phyloP scores from a whole-genome alignment of 2,888 invertebrate species.

The Dasysyrphus albostriatus region DNA sequence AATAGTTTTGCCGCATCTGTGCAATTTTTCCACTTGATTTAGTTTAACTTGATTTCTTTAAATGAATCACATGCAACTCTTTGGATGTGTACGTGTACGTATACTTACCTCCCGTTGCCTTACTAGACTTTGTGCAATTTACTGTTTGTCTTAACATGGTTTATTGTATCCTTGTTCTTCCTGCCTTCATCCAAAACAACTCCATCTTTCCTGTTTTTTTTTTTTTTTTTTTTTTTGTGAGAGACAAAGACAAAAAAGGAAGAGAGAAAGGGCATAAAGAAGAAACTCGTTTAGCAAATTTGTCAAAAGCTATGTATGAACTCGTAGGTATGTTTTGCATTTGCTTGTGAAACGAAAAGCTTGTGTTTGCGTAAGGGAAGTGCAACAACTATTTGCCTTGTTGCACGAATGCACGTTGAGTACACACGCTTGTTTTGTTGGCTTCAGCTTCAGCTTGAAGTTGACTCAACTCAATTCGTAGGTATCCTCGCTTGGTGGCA shows the following conservation, averaged over 20 bases:
- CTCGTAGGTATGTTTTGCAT: too few relatives aligned
- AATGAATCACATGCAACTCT: conserved; percentile 11
- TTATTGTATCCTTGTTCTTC: conserved; percentile 54
- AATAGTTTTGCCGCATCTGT: too few relatives aligned
- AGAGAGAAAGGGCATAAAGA: neutral
- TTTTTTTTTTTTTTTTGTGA: neutral
- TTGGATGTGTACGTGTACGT: neutral
- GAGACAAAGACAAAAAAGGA: neutral
- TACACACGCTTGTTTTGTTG: conserved; percentile 43
- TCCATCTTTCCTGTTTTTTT: conserved; percentile 2
- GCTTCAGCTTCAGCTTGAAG: neutral
- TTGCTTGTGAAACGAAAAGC: neutral
- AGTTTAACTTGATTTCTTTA: conserved; percentile 15
- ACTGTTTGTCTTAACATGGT: conserved; percentile 60
- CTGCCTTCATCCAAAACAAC: neutral
- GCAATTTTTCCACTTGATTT: neutral
- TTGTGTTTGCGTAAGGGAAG: conserved; percentile 44
- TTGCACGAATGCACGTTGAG: conserved; percentile 68
- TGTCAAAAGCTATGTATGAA: conserved; percentile 66
- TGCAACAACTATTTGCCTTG: conserved; percentile 72
- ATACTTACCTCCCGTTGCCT: neutral
- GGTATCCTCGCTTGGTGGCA: neutral
- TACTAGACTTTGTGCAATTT: conserved; percentile 60
- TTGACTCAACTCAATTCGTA: conserved; percentile 6
- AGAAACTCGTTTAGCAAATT: conserved; percentile 65